Conservation (phyloP, 2,113 vertebrate species). For the human region DNA sequence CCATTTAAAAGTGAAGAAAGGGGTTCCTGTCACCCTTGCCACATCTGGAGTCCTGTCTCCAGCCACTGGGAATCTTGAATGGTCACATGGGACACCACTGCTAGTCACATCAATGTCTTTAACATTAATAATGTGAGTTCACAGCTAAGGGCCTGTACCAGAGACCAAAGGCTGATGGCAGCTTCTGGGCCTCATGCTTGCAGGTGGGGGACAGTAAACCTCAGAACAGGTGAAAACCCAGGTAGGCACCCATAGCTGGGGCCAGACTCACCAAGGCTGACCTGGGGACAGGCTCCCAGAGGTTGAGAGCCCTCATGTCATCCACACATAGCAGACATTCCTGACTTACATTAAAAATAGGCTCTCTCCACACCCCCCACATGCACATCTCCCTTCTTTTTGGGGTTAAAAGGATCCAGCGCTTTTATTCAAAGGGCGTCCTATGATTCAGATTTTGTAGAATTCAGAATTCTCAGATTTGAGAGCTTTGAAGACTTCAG, state of each 20-base stretch:
- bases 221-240: neutral
- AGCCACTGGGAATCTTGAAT: neutral
- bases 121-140: constrained; percentile 59
- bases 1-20: too few species aligned
- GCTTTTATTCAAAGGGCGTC: fast-evolving
- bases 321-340: neutral
- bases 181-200: neutral
- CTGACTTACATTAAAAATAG: neutral
- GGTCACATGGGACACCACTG: neutral
- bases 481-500: neutral
- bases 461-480: neutral
- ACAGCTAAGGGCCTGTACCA: constrained; percentile 56
- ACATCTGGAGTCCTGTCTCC: neutral
- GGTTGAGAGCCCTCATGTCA: neutral
- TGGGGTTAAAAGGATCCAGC: neutral
- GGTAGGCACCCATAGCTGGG: neutral
- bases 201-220: neutral
- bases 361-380: too few species aligned
- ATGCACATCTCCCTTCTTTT: fast-evolving
- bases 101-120: constrained; percentile 33
- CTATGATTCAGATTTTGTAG: fast-evolving
- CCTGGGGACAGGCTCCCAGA: neutral
- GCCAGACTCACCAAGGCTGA: neutral
- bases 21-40: neutral
- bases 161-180: neutral